Base-by-base conservation (phyloP, 92 coral and sea anemone species). In the Epizoanthus fatuus region DNA sequence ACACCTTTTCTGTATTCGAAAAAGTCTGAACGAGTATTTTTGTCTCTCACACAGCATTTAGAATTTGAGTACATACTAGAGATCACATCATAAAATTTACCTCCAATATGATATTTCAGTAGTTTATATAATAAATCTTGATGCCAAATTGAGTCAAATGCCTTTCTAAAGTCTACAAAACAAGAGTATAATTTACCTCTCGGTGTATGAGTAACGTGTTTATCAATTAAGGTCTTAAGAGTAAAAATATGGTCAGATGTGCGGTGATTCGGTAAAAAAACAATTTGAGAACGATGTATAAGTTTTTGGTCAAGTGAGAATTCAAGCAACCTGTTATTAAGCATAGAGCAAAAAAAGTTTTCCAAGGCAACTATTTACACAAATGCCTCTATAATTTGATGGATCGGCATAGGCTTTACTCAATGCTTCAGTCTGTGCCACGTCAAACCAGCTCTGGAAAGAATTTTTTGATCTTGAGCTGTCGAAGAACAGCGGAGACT, bases 361-460 rank as follows among this genome's bases (percentile, higher is more conserved):
- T 4, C 66, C 12, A 4, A 60, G 10, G 29, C 37, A 60, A 5
- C 38, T 19, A 60, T 39, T 60, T 20, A 60, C 37, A 60, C 35
- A 60, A 19, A 60, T 19, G 9, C 66, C 66, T 19, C 66, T 60
- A 60, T 60, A 60, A 20, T 60, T 60, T 60, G 7, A 14, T 59
- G 65, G 65, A n/a, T 59, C 7, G 25, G 56, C 7, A 13, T 44
- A 60, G 25, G 51, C 35, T 20, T 40, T 62, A 5, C 29, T 49
- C 53, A 49, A 20, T 12, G 57, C 71, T 59, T 25, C 40, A 11
- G 70, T 40, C 38, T 62, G 69, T 9, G 70, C 56, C 14, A 42
- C 0, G 3, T 76, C 69, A 76, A 19, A 25, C 82, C 69, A 77
- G 69, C 70, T 17, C 19, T 42, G 65, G 9, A 77, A n/a, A 32